Evolutionary conservation across 2,888 invertebrate genomes (phyloP).

Genomic region (Syrphus vitripennis): DNA sequence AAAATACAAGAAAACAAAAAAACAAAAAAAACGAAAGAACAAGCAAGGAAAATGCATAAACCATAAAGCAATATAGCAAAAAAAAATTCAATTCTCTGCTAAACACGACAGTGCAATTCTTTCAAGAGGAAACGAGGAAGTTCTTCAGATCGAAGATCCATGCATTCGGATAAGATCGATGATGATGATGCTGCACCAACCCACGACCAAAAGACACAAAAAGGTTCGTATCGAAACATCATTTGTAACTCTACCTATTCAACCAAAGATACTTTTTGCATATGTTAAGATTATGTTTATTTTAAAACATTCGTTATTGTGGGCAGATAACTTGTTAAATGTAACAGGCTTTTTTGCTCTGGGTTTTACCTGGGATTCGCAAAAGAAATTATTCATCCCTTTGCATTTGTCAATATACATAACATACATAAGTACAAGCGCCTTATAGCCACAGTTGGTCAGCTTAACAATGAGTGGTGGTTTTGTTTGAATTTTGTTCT

Average conservation of each 20-base stretch:
- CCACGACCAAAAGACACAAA: constrained; percentile 68
- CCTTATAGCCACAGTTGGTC: neutral
- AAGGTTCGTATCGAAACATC: constrained; percentile 45
- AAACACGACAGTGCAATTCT: constrained; percentile 48
- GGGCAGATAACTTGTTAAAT: constrained; percentile 12
- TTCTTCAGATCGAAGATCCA: constrained; percentile 69
- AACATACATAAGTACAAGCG: neutral
- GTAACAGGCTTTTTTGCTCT: constrained; percentile 24
- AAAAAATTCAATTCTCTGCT: constrained; percentile 51
- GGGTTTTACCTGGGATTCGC: constrained; percentile 24
- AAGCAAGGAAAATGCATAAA: constrained; percentile 61
- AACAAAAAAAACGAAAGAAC: constrained; percentile 50
- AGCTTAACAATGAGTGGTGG: constrained; percentile 8
- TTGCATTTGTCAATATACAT: neutral
- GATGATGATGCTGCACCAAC: constrained; percentile 71
- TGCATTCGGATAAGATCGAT: constrained; percentile 71
- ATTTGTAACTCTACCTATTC: neutral
- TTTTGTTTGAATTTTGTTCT: constrained; percentile 22
- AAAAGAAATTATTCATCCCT: neutral
- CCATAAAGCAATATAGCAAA: constrained; percentile 47
- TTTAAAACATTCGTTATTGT: constrained; percentile 36
- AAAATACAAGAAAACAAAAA: constrained; percentile 20
- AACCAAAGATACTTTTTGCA: constrained; percentile 5
- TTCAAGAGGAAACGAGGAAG: constrained; percentile 63
- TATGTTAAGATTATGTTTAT: constrained; percentile 41